These are phyloP conservation scores for Enoplolaimus lenunculus DNA, from an alignment of 2,888 invertebrate genomes.

Conservation along the genomic window DNA sequence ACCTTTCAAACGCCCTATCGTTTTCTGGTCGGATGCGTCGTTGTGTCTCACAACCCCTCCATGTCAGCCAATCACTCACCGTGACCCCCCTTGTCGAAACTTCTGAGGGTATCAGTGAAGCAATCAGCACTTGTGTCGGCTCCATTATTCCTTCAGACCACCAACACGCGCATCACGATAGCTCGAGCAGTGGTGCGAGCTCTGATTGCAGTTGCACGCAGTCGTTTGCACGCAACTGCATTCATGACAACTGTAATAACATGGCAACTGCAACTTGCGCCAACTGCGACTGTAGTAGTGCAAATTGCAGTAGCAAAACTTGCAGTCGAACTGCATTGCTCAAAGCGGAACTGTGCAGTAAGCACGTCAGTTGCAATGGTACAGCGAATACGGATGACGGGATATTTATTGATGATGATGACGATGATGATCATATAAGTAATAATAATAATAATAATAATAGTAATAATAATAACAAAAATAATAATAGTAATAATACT, in stretches of 20 bases:
- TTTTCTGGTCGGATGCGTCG: conserved; percentile 6
- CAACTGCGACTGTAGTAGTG: neutral
- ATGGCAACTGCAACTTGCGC: too few relatives aligned
- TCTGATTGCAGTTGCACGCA: too few relatives aligned
- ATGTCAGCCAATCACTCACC: neutral
- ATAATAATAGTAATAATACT: neutral
- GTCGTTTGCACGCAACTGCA: too few relatives aligned
- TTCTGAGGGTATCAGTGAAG: neutral
- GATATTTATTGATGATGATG: conserved; percentile 1
- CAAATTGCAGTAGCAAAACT: neutral
- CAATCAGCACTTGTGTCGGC: too few relatives aligned
- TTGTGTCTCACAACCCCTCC: conserved; percentile 11
- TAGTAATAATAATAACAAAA: neutral
- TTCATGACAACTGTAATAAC: too few relatives aligned
- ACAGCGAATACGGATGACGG: conserved; percentile 7
- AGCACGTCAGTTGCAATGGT: too few relatives aligned
- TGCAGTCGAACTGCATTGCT: neutral
- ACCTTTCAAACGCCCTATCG: neutral
- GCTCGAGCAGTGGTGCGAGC: too few relatives aligned
- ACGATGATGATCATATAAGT: neutral
- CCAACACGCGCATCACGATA: neutral
- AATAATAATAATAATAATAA: neutral
- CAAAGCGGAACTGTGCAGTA: neutral
- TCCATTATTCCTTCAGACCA: neutral
- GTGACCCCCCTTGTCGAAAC: neutral